Conservation (phyloP, 1,140 invertebrate species). For the Brachionus angularis region DNA sequence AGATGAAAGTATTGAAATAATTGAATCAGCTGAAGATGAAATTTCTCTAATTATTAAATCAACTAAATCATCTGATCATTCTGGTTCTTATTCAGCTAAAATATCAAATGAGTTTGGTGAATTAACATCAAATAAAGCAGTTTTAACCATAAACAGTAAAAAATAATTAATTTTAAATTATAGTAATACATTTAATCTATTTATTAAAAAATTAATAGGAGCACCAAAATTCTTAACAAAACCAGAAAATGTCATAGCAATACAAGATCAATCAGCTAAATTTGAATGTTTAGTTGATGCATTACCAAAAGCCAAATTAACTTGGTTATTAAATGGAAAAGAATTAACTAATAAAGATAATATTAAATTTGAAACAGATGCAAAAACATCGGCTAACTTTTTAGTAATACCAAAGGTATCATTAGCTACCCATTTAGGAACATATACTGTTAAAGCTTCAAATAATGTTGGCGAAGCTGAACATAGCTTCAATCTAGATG, state of each 20-base stretch:
- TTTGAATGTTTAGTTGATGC: conserved; percentile 89
- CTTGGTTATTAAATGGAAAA: conserved; percentile 81
- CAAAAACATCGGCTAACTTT: neutral
- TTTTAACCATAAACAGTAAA: neutral
- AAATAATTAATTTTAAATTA: too few species aligned
- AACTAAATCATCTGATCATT: neutral
- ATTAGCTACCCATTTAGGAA: neutral
- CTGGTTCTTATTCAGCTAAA: conserved; percentile 43
- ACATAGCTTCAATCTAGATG: conserved; percentile 11
- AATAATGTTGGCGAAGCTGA: conserved; percentile 15
- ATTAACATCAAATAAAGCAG: neutral
- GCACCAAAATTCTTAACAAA: neutral
- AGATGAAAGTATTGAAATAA: neutral
- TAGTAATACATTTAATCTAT: conserved; percentile 2
- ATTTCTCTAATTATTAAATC: neutral
- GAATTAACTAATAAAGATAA: conserved; percentile 54
- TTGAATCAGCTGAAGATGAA: conserved; percentile 1
- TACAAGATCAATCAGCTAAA: neutral
- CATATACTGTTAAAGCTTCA: neutral
- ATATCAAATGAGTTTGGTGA: conserved; percentile 37
- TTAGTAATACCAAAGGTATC: conserved; percentile 1
- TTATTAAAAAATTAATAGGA: neutral
- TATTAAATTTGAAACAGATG: conserved; percentile 10
- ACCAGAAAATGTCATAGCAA: neutral
- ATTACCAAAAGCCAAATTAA: conserved; percentile 77